These are phyloP conservation scores for Forpus xanthops DNA, from an alignment of 2,797 vertebrate species.

Conservation along the genomic window DNA sequence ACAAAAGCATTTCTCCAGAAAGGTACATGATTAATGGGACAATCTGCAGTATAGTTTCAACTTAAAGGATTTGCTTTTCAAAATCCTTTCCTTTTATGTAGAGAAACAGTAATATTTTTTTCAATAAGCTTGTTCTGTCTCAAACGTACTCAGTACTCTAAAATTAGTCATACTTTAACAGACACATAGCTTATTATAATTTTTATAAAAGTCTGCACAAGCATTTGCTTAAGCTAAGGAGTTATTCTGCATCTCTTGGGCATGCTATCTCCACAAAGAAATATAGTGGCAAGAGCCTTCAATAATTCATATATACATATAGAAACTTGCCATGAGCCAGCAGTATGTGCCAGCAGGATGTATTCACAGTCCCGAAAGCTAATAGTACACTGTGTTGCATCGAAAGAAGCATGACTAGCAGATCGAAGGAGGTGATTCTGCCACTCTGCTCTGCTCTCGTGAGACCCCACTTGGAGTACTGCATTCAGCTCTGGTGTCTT, in stretches of 20 bases:
- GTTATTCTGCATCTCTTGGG: background rate
- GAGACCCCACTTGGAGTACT: background rate
- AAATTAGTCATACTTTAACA: background rate
- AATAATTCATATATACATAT: background rate
- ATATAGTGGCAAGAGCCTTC: background rate
- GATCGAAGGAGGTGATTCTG: background rate
- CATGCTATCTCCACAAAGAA: background rate
- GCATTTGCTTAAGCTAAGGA: background rate
- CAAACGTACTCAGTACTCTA: background rate
- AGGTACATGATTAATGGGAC: background rate
- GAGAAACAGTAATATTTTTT: background rate
- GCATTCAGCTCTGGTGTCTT: background rate
- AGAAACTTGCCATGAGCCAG: background rate
- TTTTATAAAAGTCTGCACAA: background rate
- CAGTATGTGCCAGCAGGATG: background rate
- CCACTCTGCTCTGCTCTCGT: background rate
- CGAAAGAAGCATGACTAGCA: background rate
- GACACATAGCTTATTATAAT: background rate
- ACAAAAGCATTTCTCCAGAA: background rate
- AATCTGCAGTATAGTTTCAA: background rate
- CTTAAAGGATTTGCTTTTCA: background rate
- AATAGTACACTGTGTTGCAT: background rate
- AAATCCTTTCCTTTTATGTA: background rate
- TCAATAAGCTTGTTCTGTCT: background rate
- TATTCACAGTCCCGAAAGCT: background rate